Percentiles rank a stretch among this genome's conserved stretches.
These are phyloP conservation scores for Lepidochrysops patricia DNA, from an alignment of 2,888 invertebrate species.

Conservation along the genomic window DNA sequence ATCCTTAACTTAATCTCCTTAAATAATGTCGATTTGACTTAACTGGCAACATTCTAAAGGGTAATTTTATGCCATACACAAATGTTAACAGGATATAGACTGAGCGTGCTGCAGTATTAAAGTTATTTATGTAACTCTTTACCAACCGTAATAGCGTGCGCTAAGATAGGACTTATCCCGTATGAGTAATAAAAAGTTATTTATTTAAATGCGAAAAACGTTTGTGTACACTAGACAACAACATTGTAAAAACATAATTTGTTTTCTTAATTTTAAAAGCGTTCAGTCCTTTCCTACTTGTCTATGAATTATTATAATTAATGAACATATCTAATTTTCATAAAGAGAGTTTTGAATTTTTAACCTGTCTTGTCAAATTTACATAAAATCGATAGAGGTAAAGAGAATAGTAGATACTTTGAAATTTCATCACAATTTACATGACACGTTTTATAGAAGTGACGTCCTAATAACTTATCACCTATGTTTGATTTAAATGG, in stretches of 20 bases:
- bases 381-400: conserved; percentile 24
- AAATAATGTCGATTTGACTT: conserved; percentile 4
- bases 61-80: not conserved
- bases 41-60: conserved; percentile 7
- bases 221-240: too few species aligned
- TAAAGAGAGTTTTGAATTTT: conserved; percentile 38
- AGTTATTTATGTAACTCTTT: too few species aligned
- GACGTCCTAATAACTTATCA: conserved; percentile 16
- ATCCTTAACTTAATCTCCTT: conserved; percentile 38
- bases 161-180: too few species aligned
- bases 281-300: not conserved
- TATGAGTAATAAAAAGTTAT: too few species aligned
- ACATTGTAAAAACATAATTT: too few species aligned
- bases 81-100: not conserved
- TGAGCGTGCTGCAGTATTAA: not conserved
- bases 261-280: not conserved
- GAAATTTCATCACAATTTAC: conserved; percentile 10
- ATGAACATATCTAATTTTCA: conserved; percentile 60
- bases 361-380: conserved; percentile 38
- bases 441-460: conserved; percentile 15
- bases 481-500: too few species aligned
- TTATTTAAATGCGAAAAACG: too few species aligned
- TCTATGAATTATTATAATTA: conserved; percentile 3
- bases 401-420: conserved; percentile 13
- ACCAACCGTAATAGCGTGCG: too few species aligned